Base-by-base conservation (phyloP, 2,113 vertebrate species). In the Nanorana parkeri region DNA sequence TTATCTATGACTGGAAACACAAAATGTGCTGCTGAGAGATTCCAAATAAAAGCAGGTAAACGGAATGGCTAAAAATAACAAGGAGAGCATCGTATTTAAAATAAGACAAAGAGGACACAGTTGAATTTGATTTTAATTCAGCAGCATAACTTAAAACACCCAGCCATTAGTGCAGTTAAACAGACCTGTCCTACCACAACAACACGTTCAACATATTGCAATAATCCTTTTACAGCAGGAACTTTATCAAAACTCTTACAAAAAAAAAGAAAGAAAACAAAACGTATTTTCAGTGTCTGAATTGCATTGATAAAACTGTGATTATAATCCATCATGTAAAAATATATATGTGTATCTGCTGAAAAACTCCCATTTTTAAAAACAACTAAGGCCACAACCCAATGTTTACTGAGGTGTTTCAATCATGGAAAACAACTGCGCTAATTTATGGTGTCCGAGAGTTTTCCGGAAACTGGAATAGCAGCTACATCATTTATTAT, bases 111-210 rank as follows among this genome's bases (percentile, higher is more conserved):
- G 3, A 8, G 11, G 19, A 23, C 17, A 55, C 5, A 32, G 36
- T 73, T 73, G 79, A 32, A 60, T 26, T 16, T 55, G 36, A 64
- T 65, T 71, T 81, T 81, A 73, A 55, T 81, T 60, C 56, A 81
- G 68, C 78, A 81, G 78, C 58, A 63, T 63, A 51, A 32, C 23
- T 29, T 60, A 68, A 29, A 66, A 54, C 36, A 77, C 36, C 69
- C 28, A 61, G 16, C 55, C 58, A 56, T 66, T 66, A 81, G 69
- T 74, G 69, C 80, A 81, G 68, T 63, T 56, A 26, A 66, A 72
- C 28, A 81, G 54, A 81, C 68, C 79, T 60, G 68, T 81, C 41
- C 21, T 29, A 73, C n/a, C 41, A 63, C 61, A 47, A 77, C 17
- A 74, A 17, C 5, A 69, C 23, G 20, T 78, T 66, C 67, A 29